Evolutionary conservation across 2,113 vertebrate species (phyloP).

Genomic region (Bothrops jararaca): DNA sequence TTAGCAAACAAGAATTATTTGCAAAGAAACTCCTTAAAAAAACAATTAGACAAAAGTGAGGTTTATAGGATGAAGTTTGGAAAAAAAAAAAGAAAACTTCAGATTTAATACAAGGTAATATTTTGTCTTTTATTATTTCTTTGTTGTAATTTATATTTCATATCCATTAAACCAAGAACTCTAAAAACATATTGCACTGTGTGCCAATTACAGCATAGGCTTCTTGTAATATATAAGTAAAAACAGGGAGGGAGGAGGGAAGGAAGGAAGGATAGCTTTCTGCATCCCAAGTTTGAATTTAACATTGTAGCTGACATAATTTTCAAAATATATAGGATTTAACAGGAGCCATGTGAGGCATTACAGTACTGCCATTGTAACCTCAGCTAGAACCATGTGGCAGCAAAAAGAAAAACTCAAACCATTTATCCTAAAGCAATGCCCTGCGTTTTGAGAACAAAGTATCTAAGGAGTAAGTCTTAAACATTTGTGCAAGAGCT

Average conservation of each 20-base stretch:
- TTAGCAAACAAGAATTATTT: conserved; percentile 36
- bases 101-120: conserved; percentile 34
- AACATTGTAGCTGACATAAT: conserved; percentile 63
- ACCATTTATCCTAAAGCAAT: neutral
- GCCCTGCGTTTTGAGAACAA: neutral
- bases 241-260: neutral
- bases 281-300: conserved; percentile 57
- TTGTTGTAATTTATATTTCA: conserved; percentile 36
- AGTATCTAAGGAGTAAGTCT: neutral
- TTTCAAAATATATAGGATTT: conserved; percentile 64
- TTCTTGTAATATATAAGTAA: conserved; percentile 62
- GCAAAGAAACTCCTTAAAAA: conserved; percentile 28
- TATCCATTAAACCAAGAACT: conserved; percentile 33
- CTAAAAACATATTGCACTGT: conserved; percentile 28
- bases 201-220: conserved; percentile 34
- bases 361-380: conserved; percentile 35
- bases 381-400: conserved; percentile 33
- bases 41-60: conserved; percentile 29
- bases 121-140: conserved; percentile 52
- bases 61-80: neutral
- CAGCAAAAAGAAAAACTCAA: conserved; percentile 31
- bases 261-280: neutral
- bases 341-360: conserved; percentile 26
- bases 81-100: neutral
- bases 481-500: neutral